These are phyloP conservation scores for Caenorhabditis inopinata DNA, from an alignment of 1,140 invertebrate genomes.

Conservation along the genomic window DNA sequence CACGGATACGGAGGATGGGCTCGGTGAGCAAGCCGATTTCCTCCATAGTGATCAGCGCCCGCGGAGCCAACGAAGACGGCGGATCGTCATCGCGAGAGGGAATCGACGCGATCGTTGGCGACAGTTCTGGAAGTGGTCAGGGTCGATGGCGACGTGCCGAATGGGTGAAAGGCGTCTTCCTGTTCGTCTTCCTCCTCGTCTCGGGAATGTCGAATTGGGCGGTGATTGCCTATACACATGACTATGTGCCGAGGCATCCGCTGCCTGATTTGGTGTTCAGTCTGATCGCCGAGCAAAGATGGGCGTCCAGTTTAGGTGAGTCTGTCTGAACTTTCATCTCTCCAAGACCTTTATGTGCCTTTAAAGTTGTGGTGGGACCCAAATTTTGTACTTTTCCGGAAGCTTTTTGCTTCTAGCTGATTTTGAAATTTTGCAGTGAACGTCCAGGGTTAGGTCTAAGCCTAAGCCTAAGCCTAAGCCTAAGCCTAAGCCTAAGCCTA, in stretches of 20 bases:
- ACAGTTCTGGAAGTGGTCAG: no score
- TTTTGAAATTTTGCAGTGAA: no score
- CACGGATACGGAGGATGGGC: not conserved
- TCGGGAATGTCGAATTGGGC: conserved; percentile 63
- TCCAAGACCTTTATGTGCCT: no score
- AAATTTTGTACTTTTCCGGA: no score
- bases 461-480: no score
- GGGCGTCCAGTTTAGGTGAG: conserved; percentile 50
- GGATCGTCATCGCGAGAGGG: not conserved
- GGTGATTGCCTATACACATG: conserved; percentile 62
- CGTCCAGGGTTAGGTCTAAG: no score
- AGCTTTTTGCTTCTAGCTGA: no score
- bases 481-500: no score
- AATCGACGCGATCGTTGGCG: no score
- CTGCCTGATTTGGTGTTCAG: conserved; percentile 60
- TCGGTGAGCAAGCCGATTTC: not conserved
- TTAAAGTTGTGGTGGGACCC: no score
- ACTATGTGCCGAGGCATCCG: conserved; percentile 62
- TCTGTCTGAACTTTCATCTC: not conserved
- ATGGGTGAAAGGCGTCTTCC: conserved; percentile 20
- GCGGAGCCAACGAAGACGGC: not conserved
- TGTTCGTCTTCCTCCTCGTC: conserved; percentile 51
- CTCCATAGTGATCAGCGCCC: conserved; percentile 2
- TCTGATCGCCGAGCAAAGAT: conserved; percentile 58
- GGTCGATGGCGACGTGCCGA: not conserved